These are phyloP conservation scores for Drosophila rufa DNA, from an alignment of 1,140 invertebrate species.

Conservation along the genomic window DNA sequence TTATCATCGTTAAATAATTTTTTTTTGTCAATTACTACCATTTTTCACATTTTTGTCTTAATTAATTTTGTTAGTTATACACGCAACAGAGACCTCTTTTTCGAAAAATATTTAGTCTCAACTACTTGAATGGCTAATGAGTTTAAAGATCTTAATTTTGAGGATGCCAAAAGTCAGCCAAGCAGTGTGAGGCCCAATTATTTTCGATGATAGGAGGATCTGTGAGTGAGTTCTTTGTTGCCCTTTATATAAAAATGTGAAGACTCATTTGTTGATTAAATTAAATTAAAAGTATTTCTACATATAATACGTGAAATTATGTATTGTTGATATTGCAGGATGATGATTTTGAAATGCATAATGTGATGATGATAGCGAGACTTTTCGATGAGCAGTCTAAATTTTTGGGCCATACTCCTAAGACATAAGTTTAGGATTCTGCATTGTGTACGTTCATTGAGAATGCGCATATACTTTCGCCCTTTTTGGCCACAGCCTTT, in stretches of 20 bases:
- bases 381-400: slow-evolving; percentile 45
- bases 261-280: slow-evolving; percentile 12
- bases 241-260: slow-evolving; percentile 31
- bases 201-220: slow-evolving; percentile 3
- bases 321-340: slow-evolving; percentile 7
- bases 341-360: slow-evolving; percentile 33
- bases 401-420: slow-evolving; percentile 15
- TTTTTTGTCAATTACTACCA: slow-evolving; percentile 42
- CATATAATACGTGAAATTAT: slow-evolving; percentile 29
- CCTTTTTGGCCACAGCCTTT: slow-evolving; percentile 93
- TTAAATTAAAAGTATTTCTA: slow-evolving; percentile 40
- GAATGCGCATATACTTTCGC: slow-evolving; percentile 93
- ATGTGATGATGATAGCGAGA: slow-evolving; percentile 27
- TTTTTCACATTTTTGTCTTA: slow-evolving; percentile 22
- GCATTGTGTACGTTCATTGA: slow-evolving; percentile 90
- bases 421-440: slow-evolving; percentile 42
- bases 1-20: slow-evolving; percentile 5
- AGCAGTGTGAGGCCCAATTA: neutral
- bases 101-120: slow-evolving; percentile 6
- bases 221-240: slow-evolving; percentile 2
- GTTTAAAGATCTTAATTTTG: slow-evolving; percentile 41
- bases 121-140: slow-evolving; percentile 34
- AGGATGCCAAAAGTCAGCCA: slow-evolving; percentile 54
- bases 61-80: slow-evolving; percentile 13
- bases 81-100: neutral